These are phyloP conservation scores for Erpornis zantholeuca DNA, from an alignment of 2,113 vertebrate species.

Conservation along the genomic window DNA sequence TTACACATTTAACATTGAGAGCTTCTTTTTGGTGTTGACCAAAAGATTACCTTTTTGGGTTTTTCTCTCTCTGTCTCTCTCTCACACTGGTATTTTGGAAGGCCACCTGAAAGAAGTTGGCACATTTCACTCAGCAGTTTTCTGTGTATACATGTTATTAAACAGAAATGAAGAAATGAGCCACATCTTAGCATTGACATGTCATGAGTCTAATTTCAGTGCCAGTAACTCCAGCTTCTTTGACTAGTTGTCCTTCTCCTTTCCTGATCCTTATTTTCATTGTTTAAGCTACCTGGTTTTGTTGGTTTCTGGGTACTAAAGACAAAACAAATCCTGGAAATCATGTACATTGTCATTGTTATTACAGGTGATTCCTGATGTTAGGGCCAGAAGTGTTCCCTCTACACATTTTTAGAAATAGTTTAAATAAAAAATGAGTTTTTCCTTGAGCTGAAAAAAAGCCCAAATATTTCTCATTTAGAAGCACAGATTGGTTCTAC, in stretches of 20 bases:
- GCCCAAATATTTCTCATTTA: accelerated
- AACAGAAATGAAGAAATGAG: background rate
- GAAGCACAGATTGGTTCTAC: background rate
- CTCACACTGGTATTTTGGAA: background rate
- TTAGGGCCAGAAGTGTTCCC: background rate
- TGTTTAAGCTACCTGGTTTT: background rate
- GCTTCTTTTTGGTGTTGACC: background rate
- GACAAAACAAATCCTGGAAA: background rate
- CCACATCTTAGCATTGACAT: background rate
- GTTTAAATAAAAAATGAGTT: background rate
- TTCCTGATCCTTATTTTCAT: background rate
- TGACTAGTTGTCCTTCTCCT: background rate
- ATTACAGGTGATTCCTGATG: background rate
- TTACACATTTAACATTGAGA: background rate
- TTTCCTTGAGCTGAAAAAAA: background rate
- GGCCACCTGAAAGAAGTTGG: background rate
- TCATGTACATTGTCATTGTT: background rate
- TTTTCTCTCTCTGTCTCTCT: background rate
- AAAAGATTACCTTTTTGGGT: background rate
- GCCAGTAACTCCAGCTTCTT: background rate
- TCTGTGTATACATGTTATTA: background rate
- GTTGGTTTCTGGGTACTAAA: background rate
- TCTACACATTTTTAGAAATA: background rate
- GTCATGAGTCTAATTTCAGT: background rate
- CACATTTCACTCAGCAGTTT: background rate